Evolutionary conservation across 2,888 invertebrate species (phyloP).

Genomic region (Netelia melanura): DNA sequence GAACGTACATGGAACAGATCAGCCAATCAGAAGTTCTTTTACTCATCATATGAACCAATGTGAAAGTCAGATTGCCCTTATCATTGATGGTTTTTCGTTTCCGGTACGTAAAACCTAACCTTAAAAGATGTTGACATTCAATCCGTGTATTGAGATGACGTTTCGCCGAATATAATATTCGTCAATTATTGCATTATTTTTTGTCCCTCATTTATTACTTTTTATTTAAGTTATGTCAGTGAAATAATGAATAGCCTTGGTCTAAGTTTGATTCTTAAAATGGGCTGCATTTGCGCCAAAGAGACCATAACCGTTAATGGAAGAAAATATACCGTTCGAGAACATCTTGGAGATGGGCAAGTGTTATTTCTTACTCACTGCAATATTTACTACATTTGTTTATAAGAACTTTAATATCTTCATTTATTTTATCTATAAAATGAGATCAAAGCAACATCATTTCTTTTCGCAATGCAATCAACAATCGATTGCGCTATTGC

Average conservation of each 20-base stretch:
- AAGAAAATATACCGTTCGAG: constrained; percentile 89
- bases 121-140: constrained; percentile 36
- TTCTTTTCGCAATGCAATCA: no score
- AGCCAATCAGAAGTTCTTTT: no score
- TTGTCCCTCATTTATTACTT: constrained; percentile 22
- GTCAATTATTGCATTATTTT: background rate
- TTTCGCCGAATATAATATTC: constrained; percentile 20
- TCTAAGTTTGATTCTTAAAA: constrained; percentile 89
- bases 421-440: no score
- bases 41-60: no score
- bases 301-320: constrained; percentile 90
- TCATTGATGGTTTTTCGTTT: no score
- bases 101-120: background rate
- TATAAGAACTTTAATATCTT: no score
- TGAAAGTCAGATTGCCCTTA: no score
- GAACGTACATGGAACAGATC: no score
- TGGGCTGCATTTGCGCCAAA: constrained; percentile 92
- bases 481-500: no score
- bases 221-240: constrained; percentile 19
- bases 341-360: constrained; percentile 92
- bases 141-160: constrained; percentile 27
- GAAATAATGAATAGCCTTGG: constrained; percentile 89
- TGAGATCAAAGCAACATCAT: no score
- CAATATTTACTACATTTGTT: background rate
- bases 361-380: constrained; percentile 68